phyloP scores from a whole-genome alignment of 2,797 vertebrate species.

The Sternarchorhynchus goeldii region DNA sequence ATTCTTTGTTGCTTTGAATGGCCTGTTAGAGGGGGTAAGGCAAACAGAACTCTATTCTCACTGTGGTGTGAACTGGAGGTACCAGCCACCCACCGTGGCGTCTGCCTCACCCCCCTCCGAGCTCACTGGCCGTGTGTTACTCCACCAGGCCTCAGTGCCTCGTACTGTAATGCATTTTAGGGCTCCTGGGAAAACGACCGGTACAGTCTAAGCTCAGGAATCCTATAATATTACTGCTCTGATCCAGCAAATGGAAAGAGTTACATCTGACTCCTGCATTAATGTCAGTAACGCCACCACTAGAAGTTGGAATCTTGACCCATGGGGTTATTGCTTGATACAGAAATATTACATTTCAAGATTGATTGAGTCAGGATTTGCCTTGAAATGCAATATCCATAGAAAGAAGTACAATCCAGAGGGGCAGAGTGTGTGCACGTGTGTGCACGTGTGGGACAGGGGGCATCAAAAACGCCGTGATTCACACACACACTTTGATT shows the following conservation, averaged over 20 bases:
- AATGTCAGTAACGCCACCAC: conserved; percentile 12
- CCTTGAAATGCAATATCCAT: conserved; percentile 1
- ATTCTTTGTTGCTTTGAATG: conserved; percentile 28
- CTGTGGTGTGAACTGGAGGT: conserved; percentile 29
- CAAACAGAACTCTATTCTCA: conserved; percentile 45
- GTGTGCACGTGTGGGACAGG: background rate
- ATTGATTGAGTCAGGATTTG: background rate
- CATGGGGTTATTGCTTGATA: background rate
- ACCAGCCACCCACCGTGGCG: conserved; percentile 42
- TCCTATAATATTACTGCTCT: conserved; percentile 23
- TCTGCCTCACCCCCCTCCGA: conserved; percentile 10
- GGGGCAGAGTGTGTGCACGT: background rate
- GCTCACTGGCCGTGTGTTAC: conserved; percentile 32
- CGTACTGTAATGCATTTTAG: conserved; percentile 25
- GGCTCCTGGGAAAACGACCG: conserved; percentile 28
- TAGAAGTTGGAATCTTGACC: background rate
- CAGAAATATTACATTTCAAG: conserved; percentile 1
- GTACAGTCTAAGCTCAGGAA: conserved; percentile 31
- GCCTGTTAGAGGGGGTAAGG: conserved; percentile 37
- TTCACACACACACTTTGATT: conserved; percentile 23
- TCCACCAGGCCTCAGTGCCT: conserved; percentile 12
- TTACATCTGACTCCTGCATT: conserved; percentile 12
- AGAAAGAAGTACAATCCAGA: background rate
- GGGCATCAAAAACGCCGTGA: background rate
- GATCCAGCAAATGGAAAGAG: conserved; percentile 25